Conservation (phyloP, 2,113 vertebrate species). For the Elanoides forficatus region DNA sequence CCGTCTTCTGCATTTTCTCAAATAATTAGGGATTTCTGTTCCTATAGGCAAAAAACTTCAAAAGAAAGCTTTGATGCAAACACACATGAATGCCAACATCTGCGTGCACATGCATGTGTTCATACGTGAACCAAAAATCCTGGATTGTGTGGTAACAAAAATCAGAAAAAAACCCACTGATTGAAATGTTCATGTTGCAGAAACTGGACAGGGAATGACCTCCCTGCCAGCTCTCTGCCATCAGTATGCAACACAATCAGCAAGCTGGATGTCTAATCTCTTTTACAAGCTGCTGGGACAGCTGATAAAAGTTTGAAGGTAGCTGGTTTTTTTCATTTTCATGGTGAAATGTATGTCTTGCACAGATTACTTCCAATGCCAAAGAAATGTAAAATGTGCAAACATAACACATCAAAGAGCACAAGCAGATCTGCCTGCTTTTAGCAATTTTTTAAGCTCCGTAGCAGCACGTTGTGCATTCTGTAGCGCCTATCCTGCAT, state of each 20-base stretch:
- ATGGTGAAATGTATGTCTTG: background rate
- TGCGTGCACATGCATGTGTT: background rate
- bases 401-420: background rate
- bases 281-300: background rate
- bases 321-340: background rate
- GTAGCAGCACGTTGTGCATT: background rate
- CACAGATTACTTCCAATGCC: background rate
- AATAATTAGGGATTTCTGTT: background rate
- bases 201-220: background rate
- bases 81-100: rapidly evolving
- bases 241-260: background rate
- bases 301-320: background rate
- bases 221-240: background rate
- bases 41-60: background rate
- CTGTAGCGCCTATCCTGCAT: background rate
- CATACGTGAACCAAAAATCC: background rate
- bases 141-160: background rate
- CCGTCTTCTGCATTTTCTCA: background rate
- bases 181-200: background rate
- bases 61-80: background rate
- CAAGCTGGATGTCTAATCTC: background rate
- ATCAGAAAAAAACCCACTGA: rapidly evolving
- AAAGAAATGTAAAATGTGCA: background rate
- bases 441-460: background rate
- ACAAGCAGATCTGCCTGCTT: background rate